Percentiles rank a stretch among this genome's conserved stretches.
phyloP scores from a whole-genome alignment of 1,140 invertebrate species.

The Eufriesea mexicana region DNA sequence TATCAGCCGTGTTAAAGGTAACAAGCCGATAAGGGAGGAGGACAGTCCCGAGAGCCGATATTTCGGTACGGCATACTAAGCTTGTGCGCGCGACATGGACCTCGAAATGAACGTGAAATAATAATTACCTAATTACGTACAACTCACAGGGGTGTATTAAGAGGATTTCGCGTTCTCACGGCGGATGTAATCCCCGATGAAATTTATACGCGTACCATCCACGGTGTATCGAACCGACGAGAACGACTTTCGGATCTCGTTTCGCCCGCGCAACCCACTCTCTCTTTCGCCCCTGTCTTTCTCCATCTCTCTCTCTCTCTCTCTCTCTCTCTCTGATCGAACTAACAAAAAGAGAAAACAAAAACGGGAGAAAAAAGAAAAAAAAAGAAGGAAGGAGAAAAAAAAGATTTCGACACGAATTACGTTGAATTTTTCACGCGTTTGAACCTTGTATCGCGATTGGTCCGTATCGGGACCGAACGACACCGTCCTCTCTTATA shows the following conservation, averaged over 20 bases:
- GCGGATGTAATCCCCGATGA: background rate
- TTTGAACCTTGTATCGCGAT: background rate
- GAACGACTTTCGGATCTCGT: background rate
- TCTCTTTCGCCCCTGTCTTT: too few relatives aligned
- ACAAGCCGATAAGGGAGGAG: background rate
- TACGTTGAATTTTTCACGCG: background rate
- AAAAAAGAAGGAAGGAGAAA: background rate
- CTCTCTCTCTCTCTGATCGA: background rate
- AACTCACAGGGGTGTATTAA: background rate
- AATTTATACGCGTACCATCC: background rate
- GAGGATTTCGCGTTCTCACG: background rate
- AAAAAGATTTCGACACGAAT: background rate
- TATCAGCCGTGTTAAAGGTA: background rate
- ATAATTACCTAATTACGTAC: slow-evolving; percentile 20
- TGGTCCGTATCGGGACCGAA: background rate
- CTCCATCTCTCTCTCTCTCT: too few relatives aligned
- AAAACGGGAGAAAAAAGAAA: too few relatives aligned
- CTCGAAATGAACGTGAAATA: slow-evolving; percentile 7
- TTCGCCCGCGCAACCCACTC: background rate
- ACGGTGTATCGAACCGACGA: background rate
- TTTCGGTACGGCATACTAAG: background rate
- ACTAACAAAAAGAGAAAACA: background rate
- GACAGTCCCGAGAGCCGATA: background rate
- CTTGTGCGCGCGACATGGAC: background rate
- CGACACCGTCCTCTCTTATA: background rate